Base-by-base conservation (phyloP, 1,140 invertebrate genomes). In the Temnothorax curvispinosus region DNA sequence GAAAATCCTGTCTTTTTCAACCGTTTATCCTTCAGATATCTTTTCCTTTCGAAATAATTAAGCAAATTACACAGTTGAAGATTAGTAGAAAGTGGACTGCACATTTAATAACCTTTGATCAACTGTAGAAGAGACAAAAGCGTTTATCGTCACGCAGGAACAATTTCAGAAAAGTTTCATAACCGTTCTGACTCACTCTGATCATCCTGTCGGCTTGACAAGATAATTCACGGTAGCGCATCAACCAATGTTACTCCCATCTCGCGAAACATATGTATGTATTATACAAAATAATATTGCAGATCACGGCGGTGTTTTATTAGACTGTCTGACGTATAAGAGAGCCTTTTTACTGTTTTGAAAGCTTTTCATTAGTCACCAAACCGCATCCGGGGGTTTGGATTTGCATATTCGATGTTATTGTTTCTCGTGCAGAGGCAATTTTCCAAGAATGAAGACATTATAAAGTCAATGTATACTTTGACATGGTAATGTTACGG, bases 341-440 rank as follows among this genome's bases (percentile, higher is more conserved):
- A 81, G n/a, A 0, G 1, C 3, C 2, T 13, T 47, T 74, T 35
- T 41, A 71, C 52, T 18, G 15, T n/a, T 9, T 50, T n/a, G 21
- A 72, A 82, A 82, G 11, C 2, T 41, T 72, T 62, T 75, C 2
- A 82, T 58, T 74, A 84, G 7, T 75, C 13, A 75, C 44, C 54
- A 84, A 62, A 50, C 41, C n/a, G 50, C 35, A 47, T 13, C 65
- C 5, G 44, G 0, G 18, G 2, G 15, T 60, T 38, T 3, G 11
- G 18, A 84, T 84, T 60, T 75, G 44, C 44, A 84, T 84, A 84
- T 75, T 60, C n/a, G 32, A 84, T 74, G 11, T 62, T 50, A 84
- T 60, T 75, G 52, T 54, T 74, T 74, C 18, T 74, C 32, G 38
- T 18, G 27, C 27, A 41, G 44, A 6, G 21, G 21, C 5, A 72